Percentiles rank a stretch among this genome's conserved stretches.
Evolutionary conservation across 1,140 invertebrate genomes (phyloP).

Genomic region (Drosophila sproati): DNA sequence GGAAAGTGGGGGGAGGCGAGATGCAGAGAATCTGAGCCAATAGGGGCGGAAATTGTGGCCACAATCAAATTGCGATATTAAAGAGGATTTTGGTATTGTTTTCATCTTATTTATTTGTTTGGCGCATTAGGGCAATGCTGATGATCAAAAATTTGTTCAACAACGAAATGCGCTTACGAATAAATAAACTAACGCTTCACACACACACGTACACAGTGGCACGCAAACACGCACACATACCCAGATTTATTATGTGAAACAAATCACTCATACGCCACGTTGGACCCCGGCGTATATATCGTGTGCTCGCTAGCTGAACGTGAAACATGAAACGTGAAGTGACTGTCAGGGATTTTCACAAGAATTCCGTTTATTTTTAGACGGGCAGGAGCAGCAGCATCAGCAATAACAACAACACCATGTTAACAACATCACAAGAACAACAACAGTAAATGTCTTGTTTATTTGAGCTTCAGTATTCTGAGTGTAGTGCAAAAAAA

Average conservation of each 20-base stretch:
- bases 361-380: constrained; percentile 47
- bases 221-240: constrained; percentile 34
- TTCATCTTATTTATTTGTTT: constrained; percentile 27
- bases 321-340: constrained; percentile 48
- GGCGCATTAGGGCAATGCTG: constrained; percentile 24
- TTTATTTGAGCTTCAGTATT: constrained; percentile 62
- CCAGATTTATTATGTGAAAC: constrained; percentile 51
- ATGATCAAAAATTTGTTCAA: constrained; percentile 48
- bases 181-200: constrained; percentile 57
- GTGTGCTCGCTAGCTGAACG: constrained; percentile 5
- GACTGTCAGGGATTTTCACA: constrained; percentile 53
- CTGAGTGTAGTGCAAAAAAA: constrained; percentile 18
- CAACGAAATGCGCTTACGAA: constrained; percentile 64
- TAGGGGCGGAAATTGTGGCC: background rate
- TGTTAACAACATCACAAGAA: constrained; percentile 29
- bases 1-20: background rate
- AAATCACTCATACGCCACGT: constrained; percentile 50
- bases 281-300: constrained; percentile 21
- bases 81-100: constrained; percentile 27
- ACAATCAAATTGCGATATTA: constrained; percentile 38
- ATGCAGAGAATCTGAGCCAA: background rate
- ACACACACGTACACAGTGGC: background rate
- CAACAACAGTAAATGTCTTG: constrained; percentile 64
- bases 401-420: constrained; percentile 25
- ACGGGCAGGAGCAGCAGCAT: background rate